Percentiles rank a stretch among this genome's conserved stretches.
Conservation (phyloP, 2,888 invertebrate species). For the Timema podura region DNA sequence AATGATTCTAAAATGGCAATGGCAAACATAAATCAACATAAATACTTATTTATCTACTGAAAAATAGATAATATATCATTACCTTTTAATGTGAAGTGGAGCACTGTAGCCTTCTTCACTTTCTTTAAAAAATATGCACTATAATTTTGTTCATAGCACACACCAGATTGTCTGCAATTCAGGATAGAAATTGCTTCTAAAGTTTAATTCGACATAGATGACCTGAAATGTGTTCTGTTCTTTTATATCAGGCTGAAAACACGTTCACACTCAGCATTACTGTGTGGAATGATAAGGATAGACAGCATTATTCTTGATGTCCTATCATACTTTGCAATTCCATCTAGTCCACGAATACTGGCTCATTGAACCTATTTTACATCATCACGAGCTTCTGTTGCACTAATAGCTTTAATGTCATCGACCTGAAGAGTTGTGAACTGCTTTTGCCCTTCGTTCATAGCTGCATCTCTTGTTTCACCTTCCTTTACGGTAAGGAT, state of each 20-base stretch:
- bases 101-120: no score
- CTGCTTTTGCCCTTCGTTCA: neutral
- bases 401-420: neutral
- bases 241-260: neutral
- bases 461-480: slow-evolving; percentile 2
- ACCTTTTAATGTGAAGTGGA: no score
- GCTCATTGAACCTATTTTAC: neutral
- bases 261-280: neutral
- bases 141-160: no score
- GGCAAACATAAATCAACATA: no score
- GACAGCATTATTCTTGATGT: no score
- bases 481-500: neutral
- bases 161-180: neutral
- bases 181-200: neutral
- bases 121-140: no score
- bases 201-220: neutral
- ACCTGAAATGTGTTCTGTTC: neutral
- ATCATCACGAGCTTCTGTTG: neutral
- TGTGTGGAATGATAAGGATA: no score
- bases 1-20: no score
- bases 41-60: no score
- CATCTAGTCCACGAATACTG: no score
- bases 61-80: no score
- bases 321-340: no score
- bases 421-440: slow-evolving; percentile 6